Conservation (phyloP, 2,113 vertebrate genomes). For the Muscicapa adusta region DNA sequence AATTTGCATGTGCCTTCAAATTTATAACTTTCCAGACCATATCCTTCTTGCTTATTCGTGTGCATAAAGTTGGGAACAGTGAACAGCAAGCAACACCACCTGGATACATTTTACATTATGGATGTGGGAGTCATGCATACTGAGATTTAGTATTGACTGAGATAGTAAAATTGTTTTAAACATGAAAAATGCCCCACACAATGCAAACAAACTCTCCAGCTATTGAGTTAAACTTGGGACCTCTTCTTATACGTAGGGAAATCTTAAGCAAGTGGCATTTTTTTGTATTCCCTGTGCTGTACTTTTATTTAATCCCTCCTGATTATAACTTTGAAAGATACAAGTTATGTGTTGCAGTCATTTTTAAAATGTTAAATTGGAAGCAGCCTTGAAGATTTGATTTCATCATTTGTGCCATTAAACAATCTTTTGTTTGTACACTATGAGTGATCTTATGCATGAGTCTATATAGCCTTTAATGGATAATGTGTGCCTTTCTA, state of each 20-base stretch:
- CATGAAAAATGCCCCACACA: not conserved
- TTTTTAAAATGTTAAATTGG: not conserved
- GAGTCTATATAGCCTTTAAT: slow-evolving; percentile 13
- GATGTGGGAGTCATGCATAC: not conserved
- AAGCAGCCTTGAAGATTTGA: not conserved
- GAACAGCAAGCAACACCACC: not conserved
- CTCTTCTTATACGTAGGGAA: not conserved
- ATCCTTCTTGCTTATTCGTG: not conserved
- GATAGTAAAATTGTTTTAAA: not conserved
- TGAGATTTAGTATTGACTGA: not conserved
- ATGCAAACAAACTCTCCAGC: not conserved
- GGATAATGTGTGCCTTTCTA: slow-evolving; percentile 26
- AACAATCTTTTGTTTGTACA: not conserved
- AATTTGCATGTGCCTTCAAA: not conserved
- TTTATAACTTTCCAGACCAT: not conserved
- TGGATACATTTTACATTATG: not conserved
- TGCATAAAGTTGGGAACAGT: not conserved
- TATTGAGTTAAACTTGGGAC: not conserved
- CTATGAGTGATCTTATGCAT: not conserved
- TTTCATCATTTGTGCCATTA: slow-evolving; percentile 13
- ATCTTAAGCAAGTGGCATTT: not conserved
- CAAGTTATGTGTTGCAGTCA: not conserved
- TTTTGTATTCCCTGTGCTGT: not conserved
- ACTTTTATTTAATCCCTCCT: not conserved
- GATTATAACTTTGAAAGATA: not conserved